These are phyloP conservation scores for Metalampra italica DNA, from an alignment of 2,888 invertebrate species.

Conservation along the genomic window DNA sequence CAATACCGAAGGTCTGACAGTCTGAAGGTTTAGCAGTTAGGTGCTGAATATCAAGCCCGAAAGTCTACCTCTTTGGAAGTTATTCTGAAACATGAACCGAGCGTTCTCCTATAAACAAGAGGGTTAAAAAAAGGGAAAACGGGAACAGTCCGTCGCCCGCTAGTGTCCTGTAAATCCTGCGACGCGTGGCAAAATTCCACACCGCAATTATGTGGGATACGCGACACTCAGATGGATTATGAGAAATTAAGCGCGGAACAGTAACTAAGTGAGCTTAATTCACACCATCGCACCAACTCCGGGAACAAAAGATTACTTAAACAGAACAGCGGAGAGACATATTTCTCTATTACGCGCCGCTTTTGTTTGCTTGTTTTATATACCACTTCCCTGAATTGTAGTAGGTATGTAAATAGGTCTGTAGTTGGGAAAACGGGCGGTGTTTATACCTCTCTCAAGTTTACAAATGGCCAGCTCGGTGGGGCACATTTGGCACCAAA, in stretches of 20 bases:
- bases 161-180: slow-evolving; percentile 12
- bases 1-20: too few relatives aligned
- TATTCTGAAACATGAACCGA: too few relatives aligned
- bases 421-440: neutral
- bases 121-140: neutral
- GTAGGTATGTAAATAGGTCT: neutral
- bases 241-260: slow-evolving; percentile 59
- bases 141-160: neutral
- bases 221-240: slow-evolving; percentile 69
- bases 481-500: too few relatives aligned
- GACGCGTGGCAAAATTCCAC: slow-evolving; percentile 56
- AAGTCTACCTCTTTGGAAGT: too few relatives aligned
- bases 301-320: slow-evolving; percentile 25
- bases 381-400: neutral
- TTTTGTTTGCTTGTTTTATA: slow-evolving; percentile 6
- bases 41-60: too few relatives aligned
- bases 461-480: too few relatives aligned
- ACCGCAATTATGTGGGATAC: slow-evolving; percentile 63
- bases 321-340: slow-evolving; percentile 18
- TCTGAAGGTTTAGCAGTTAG: too few relatives aligned
- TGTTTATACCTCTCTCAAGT: too few relatives aligned
- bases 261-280: slow-evolving; percentile 63
- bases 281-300: slow-evolving; percentile 34
- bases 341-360: slow-evolving; percentile 10
- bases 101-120: too few relatives aligned